Percentiles rank a stretch among this genome's conserved stretches.
phyloP scores from a whole-genome alignment of 2,797 vertebrate genomes.

The Euphonia xanthogaster region DNA sequence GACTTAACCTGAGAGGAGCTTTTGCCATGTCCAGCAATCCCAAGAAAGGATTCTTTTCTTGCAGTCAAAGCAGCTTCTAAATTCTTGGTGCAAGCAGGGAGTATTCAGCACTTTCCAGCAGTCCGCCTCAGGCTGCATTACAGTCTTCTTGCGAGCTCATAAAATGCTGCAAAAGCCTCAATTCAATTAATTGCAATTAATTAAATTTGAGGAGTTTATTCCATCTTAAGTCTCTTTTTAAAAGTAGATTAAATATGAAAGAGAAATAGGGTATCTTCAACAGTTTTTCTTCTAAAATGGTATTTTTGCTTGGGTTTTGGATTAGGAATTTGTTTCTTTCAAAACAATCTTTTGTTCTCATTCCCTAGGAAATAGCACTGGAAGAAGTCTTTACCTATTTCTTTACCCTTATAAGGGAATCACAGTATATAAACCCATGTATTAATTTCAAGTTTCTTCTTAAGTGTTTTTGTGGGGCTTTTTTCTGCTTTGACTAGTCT shows the following conservation, averaged over 20 bases:
- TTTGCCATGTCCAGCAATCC: neutral
- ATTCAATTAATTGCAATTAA: neutral
- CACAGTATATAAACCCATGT: neutral
- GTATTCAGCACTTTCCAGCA: neutral
- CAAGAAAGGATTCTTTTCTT: neutral
- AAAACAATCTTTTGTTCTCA: neutral
- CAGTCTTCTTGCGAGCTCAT: neutral
- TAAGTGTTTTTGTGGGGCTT: fast-evolving
- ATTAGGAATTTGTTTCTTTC: neutral
- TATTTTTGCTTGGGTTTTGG: neutral
- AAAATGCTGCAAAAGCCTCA: neutral
- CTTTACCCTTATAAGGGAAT: neutral
- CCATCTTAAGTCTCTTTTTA: neutral
- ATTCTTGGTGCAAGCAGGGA: neutral
- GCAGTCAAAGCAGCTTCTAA: neutral
- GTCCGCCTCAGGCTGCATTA: neutral
- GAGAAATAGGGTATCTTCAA: neutral
- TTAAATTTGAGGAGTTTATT: neutral
- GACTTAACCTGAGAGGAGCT: neutral
- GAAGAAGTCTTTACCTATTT: neutral
- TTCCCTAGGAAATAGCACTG: neutral
- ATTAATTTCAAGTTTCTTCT: neutral
- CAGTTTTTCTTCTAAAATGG: neutral
- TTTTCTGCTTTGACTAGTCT: neutral
- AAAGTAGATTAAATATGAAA: neutral